phyloP scores from a whole-genome alignment of 2,113 vertebrate species.

The Struthio camelus region DNA sequence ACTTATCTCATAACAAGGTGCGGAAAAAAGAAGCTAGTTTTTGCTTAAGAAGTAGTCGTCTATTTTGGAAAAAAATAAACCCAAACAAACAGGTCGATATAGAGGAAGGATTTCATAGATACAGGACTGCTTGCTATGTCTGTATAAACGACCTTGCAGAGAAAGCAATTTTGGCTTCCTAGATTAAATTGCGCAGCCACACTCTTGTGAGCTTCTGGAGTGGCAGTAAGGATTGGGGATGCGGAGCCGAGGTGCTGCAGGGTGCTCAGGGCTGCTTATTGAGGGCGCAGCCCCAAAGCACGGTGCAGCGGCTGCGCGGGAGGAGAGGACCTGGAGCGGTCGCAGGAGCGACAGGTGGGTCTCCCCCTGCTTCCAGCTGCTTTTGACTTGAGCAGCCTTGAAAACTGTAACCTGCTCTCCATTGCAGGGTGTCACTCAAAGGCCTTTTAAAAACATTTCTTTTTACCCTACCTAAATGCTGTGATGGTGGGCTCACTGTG shows the following conservation, averaged over 20 bases:
- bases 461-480: background rate
- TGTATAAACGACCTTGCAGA: background rate
- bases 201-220: background rate
- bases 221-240: no score
- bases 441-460: background rate
- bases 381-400: background rate
- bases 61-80: background rate
- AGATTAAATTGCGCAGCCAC: background rate
- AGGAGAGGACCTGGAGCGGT: background rate
- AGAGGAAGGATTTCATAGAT: background rate
- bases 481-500: accelerated
- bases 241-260: background rate
- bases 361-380: background rate
- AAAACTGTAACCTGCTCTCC: background rate
- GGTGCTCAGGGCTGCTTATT: background rate
- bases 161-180: background rate
- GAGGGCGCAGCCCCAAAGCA: background rate
- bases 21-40: background rate
- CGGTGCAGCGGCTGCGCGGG: background rate
- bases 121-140: no score
- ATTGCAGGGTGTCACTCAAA: accelerated
- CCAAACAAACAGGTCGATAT: background rate
- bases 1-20: background rate
- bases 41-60: accelerated
- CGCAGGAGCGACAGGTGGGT: background rate